Evolutionary conservation across 2,888 invertebrate species (phyloP), one percentile per base, ranked within the genome.

Genomic region (Rhodophaea formosa): DNA sequence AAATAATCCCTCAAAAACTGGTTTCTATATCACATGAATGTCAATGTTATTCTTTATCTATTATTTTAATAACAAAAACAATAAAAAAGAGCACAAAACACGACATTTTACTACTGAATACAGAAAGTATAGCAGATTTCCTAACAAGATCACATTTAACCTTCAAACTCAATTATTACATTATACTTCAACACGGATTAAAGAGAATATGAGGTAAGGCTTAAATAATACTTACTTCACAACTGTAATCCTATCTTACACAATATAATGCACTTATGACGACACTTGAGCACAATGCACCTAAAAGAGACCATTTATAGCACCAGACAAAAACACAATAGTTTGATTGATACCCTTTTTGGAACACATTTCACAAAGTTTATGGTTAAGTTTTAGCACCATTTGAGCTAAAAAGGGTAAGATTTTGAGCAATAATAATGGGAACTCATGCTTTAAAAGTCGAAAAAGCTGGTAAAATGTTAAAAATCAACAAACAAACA

Each of bases 181-280:
- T 23, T 23, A 39, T 12, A n/a, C 10, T 32, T 32, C 32, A 8
- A 7, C 3, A 39, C 3, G 23, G 5, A 23, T 23, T 23, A 5
- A 23, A 23, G 23, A 23, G 23, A 23, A 23, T 23, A n/a, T 42
- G 16, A 1, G 16, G 14, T 8, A 7, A 14, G n/a, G n/a, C n/a
- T 30, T 43, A 14, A 43, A 53, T 30, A 53, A 32, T 30, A 53
- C 53, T 53, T 30, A 53, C 53, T 44, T 44, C 44, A 44, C 8
- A n/a, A 15, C 7, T 29, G 44, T 30, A 32, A 53, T 16, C 29
- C 29, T 14, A 53, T 12, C 12, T 44, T 35, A 35, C 53, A 30
- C 53, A 44, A 23, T 44, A 12, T 16, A 51, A 32, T 44, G 17
- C 44, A 29, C 14, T 44, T 29, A 30, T 53, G 35, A 32, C 32